Evolutionary conservation across 2,797 vertebrate genomes (phyloP), one percentile per base, ranked within the genome.

Genomic region (Rhinogobio ventralis): DNA sequence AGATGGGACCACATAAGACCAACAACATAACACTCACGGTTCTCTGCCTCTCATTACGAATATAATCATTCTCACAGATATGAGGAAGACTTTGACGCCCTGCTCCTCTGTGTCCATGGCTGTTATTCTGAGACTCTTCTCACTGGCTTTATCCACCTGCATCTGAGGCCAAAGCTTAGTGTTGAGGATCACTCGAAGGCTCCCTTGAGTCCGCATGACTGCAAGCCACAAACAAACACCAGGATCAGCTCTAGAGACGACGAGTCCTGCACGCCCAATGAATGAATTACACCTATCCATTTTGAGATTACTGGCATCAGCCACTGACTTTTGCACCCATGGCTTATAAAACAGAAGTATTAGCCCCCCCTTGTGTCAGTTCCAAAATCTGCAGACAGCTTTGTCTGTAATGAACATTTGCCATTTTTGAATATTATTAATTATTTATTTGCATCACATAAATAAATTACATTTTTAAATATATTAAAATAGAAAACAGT

Each of bases 141-240:
- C 96, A 1, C 96, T 96, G 90, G 96, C 96, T 91, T 96, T 97
- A 86, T 97, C 96, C 0, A 97, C 95, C 90, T 97, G 96, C 96
- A 97, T 97, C 91, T 96, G 96, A 2, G 96, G 93, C 96, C 96
- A 97, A 17, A 97, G 94, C 89, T 97, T 97, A 85, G 96, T 97
- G 90, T 97, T 97, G 71, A 97, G 92, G 90, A 97, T 97, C 79
- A 97, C 91, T 78, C 96, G 93, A 87, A 97, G 91, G 83, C 96
- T 97, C 84, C 96, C 96, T 85, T 97, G 96, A 81, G 96, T 97
- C 86, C 96, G 93, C 96, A 97, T 97, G 88, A 97, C 96, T 97
- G 91, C 82, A 92, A 67, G 4, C 11, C 67, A 87, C 67, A 25
- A 82, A 77, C 45, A 90, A 25, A 17, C 73, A 81, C 30, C 13